Evolutionary conservation across 37 sponge, comb jelly and placozoan genomes (phyloP).

Genomic region (Corticium candelabrum): DNA sequence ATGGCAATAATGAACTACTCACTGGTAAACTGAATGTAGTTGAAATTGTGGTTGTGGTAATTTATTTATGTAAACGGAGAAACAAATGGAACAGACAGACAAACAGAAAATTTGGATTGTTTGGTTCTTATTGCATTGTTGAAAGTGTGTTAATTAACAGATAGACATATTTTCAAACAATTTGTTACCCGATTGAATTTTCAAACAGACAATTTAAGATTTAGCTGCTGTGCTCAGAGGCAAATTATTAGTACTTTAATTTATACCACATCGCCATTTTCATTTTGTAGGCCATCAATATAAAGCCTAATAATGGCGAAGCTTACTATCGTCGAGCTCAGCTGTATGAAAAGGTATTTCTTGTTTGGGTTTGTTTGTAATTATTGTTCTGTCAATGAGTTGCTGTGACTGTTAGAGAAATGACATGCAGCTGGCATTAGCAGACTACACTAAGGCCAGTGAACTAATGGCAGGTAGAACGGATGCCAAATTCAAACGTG

Average conservation of each 20-base stretch:
- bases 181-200: too few relatives aligned
- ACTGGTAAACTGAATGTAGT: slow-evolving; percentile 2
- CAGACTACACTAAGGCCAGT: slow-evolving; percentile 57
- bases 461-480: slow-evolving; percentile 37
- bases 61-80: too few relatives aligned
- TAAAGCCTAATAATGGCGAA: slow-evolving; percentile 31
- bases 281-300: slow-evolving; percentile 56
- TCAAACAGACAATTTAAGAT: neutral
- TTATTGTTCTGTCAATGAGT: too few relatives aligned
- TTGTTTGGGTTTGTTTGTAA: too few relatives aligned
- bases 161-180: too few relatives aligned
- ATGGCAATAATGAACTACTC: slow-evolving; percentile 21
- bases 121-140: too few relatives aligned
- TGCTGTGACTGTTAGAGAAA: slow-evolving; percentile 30
- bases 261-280: too few relatives aligned
- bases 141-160: too few relatives aligned
- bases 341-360: slow-evolving; percentile 50
- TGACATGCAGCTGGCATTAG: slow-evolving; percentile 39
- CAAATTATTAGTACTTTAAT: too few relatives aligned
- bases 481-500: slow-evolving; percentile 57
- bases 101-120: too few relatives aligned
- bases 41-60: too few relatives aligned
- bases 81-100: too few relatives aligned
- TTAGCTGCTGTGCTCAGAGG: neutral
- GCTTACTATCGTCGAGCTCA: slow-evolving; percentile 61